These are phyloP conservation scores for Adineta ricciae DNA, from an alignment of 2,888 invertebrate genomes.

Conservation along the genomic window DNA sequence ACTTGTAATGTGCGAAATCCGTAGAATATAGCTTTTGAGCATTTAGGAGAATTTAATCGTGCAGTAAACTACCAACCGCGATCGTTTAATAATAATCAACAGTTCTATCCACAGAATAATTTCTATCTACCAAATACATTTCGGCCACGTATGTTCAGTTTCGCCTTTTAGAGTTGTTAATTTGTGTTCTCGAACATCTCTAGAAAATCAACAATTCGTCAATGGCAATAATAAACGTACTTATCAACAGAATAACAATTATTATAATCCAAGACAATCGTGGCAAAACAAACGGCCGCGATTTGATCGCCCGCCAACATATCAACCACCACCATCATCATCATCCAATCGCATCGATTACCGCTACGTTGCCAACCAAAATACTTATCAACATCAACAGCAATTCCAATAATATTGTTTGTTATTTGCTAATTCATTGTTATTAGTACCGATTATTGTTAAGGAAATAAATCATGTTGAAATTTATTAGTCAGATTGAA, in stretches of 20 bases:
- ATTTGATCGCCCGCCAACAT: neutral
- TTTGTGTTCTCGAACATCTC: neutral
- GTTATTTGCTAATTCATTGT: neutral
- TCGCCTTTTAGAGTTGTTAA: too few species aligned
- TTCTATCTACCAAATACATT: neutral
- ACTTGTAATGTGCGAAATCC: too few species aligned
- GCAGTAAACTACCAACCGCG: neutral
- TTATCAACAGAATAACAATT: neutral
- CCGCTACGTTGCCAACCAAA: neutral
- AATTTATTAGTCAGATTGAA: too few species aligned
- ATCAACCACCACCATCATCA: neutral
- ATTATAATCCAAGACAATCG: neutral
- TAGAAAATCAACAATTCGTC: neutral
- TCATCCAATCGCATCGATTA: neutral
- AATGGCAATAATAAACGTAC: neutral
- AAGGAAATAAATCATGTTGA: neutral
- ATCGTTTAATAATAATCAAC: neutral
- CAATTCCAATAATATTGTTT: neutral
- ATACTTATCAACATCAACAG: constrained; percentile 2
- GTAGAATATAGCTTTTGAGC: neutral
- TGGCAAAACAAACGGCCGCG: neutral
- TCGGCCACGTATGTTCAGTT: neutral
- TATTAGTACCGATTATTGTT: neutral
- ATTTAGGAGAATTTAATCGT: neutral
- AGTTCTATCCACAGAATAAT: neutral